phyloP scores from a whole-genome alignment of 2,113 vertebrate genomes.

The Tyto alba region DNA sequence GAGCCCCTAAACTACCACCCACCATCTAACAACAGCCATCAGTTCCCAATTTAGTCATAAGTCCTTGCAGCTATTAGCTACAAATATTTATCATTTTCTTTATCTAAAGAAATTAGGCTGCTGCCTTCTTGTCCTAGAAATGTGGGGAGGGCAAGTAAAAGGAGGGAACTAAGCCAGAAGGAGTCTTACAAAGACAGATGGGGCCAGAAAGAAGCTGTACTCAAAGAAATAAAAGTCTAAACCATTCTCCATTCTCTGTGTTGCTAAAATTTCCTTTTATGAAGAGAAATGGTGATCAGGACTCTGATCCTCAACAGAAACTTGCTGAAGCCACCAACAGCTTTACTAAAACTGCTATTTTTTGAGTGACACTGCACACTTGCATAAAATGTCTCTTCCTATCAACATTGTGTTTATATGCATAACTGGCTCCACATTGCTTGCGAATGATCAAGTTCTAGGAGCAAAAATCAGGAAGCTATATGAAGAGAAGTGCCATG shows the following conservation, averaged over 20 bases:
- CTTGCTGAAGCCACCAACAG: neutral
- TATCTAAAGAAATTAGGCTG: neutral
- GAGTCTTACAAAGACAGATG: neutral
- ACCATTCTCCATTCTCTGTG: neutral
- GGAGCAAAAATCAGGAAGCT: neutral
- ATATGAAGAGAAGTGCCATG: neutral
- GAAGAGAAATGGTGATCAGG: neutral
- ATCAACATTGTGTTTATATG: neutral
- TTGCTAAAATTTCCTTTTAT: neutral
- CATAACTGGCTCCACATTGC: neutral
- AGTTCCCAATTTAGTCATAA: neutral
- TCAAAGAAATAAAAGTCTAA: neutral
- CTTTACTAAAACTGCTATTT: neutral
- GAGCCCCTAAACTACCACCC: neutral
- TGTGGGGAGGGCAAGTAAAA: neutral
- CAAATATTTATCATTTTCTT: neutral
- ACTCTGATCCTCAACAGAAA: neutral
- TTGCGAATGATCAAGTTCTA: neutral
- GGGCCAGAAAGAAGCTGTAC: neutral
- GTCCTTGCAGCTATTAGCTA: neutral
- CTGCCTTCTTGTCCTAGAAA: neutral
- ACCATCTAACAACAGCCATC: neutral
- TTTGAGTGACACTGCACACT: neutral
- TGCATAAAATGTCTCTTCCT: neutral
- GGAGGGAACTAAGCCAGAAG: neutral